phyloP scores from a whole-genome alignment of 2,888 invertebrate species.

The Allygus modestus region DNA sequence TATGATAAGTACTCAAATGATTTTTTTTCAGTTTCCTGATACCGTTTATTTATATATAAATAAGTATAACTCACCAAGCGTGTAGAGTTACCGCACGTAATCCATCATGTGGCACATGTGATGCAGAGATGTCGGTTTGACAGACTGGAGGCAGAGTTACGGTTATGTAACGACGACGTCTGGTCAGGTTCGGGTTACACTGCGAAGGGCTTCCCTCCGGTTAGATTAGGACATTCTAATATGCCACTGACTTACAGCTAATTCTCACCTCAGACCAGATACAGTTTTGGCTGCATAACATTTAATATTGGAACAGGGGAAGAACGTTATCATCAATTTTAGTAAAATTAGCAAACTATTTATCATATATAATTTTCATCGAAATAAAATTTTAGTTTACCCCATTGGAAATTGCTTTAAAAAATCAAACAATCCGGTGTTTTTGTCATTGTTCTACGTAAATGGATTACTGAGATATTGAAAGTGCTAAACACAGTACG shows the following conservation, averaged over 20 bases:
- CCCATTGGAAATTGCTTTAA: no score
- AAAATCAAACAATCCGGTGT: no score
- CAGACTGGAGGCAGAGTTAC: background rate
- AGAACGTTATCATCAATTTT: no score
- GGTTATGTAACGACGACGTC: background rate
- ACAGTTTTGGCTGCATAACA: background rate
- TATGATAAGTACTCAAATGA: no score
- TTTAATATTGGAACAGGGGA: background rate
- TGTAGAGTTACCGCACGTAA: background rate
- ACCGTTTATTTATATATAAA: no score
- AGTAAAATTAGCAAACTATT: no score
- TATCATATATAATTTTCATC: no score
- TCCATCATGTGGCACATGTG: background rate
- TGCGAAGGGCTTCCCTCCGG: background rate
- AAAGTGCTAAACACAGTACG: no score
- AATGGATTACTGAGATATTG: no score
- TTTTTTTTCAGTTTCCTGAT: no score
- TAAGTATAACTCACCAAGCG: background rate
- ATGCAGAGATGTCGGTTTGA: background rate
- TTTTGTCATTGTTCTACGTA: no score
- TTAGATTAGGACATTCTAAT: constrained; percentile 23
- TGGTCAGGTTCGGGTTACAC: background rate
- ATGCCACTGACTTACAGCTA: constrained; percentile 1
- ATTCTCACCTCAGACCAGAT: background rate
- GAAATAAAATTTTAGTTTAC: no score